A percentile compares a stretch with the other conserved stretches of the same genome.
phyloP scores from a whole-genome alignment of 2,888 invertebrate genomes.

The Cynaeus angustus region DNA sequence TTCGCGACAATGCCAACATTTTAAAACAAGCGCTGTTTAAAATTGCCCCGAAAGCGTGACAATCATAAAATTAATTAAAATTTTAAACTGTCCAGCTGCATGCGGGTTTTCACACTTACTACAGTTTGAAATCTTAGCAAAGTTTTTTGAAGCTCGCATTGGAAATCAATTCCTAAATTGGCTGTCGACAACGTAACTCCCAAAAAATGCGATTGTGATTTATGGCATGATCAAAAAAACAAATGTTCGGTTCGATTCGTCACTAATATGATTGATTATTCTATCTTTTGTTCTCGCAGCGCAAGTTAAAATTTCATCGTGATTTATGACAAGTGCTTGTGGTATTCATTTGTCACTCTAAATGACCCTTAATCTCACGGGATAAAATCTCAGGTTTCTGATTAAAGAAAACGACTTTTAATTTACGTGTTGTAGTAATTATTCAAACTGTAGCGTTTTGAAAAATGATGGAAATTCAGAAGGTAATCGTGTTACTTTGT shows the following conservation, averaged over 20 bases:
- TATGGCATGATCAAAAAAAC: constrained; percentile 59
- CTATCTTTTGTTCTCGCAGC: constrained; percentile 60
- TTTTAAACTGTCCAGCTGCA: constrained; percentile 44
- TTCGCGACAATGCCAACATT: constrained; percentile 6
- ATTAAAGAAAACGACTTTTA: neutral
- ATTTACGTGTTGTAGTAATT: neutral
- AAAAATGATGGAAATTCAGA: too few relatives aligned
- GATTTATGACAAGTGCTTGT: constrained; percentile 61
- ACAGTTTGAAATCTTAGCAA: neutral
- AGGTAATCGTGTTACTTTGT: too few relatives aligned
- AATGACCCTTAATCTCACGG: constrained; percentile 40
- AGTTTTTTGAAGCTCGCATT: neutral
- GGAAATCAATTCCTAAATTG: constrained; percentile 33
- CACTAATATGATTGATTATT: constrained; percentile 64
- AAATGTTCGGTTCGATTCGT: constrained; percentile 64
- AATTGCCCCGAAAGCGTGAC: constrained; percentile 21
- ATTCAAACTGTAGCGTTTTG: too few relatives aligned
- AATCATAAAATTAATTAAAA: constrained; percentile 57
- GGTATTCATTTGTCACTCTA: constrained; percentile 63
- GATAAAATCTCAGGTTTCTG: constrained; percentile 2
- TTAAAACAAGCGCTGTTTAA: constrained; percentile 1
- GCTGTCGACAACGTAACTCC: constrained; percentile 20
- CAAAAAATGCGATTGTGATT: constrained; percentile 54
- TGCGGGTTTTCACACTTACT: neutral
- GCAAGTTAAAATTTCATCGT: constrained; percentile 59